Conservation (phyloP, 92 coral and sea anemone species). For the Zoanthus sociatus region DNA sequence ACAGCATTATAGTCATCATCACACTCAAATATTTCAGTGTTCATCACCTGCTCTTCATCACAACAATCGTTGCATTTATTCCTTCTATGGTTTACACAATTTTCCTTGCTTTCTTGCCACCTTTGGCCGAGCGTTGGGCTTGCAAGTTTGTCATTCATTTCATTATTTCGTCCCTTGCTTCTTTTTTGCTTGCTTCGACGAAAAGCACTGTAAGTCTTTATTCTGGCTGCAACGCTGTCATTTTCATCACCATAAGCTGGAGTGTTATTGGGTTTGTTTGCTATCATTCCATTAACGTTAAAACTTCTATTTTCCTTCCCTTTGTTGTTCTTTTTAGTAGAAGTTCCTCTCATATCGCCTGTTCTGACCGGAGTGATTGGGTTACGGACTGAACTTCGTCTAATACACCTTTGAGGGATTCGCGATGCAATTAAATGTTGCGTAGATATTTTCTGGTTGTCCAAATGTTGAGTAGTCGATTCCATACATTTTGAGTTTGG, state of each 20-base stretch:
- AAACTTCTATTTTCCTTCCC: slow-evolving; percentile 1
- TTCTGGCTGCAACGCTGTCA: slow-evolving; percentile 73
- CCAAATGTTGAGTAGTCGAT: not conserved
- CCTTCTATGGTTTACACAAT: not conserved
- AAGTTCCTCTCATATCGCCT: not conserved
- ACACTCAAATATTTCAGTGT: slow-evolving; percentile 37
- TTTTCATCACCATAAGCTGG: slow-evolving; percentile 42
- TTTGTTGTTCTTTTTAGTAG: not conserved
- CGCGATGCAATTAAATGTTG: not conserved
- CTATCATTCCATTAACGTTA: not conserved
- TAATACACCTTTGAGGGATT: slow-evolving; percentile 18
- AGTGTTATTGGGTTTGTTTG: not conserved
- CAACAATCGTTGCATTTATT: slow-evolving; percentile 3
- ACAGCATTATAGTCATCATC: not conserved
- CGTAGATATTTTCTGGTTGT: not conserved
- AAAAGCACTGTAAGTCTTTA: slow-evolving; percentile 76
- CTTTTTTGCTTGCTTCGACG: slow-evolving; percentile 69
- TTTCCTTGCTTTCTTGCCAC: not conserved
- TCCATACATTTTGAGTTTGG: not conserved
- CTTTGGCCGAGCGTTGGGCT: not conserved
- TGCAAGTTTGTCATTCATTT: not conserved
- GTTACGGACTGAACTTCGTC: not conserved
- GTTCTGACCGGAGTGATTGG: not conserved
- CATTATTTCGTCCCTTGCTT: slow-evolving; percentile 14
- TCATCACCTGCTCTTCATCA: slow-evolving; percentile 56